Percentiles rank a stretch among this genome's conserved stretches.
These are phyloP conservation scores for Porites rus DNA, from an alignment of 92 coral and sea anemone genomes.

Conservation along the genomic window DNA sequence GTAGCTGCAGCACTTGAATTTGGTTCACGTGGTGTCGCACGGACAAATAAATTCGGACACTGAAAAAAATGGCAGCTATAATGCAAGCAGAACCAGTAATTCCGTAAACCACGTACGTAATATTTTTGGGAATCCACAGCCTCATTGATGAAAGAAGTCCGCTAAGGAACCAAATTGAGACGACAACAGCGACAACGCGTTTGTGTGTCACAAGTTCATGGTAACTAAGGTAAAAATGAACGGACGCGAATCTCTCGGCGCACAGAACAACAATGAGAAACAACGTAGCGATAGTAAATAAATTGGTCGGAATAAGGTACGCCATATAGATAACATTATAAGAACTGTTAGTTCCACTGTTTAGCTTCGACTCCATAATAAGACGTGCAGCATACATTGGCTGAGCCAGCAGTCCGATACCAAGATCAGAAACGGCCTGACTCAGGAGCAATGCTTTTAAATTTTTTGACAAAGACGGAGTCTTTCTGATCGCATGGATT, in stretches of 20 bases:
- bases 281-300: background rate
- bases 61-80: background rate
- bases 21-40: background rate
- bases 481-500: too few species aligned
- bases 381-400: too few species aligned
- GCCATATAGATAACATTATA: too few species aligned
- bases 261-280: background rate
- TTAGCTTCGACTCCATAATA: too few species aligned
- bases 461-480: too few species aligned
- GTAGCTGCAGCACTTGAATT: background rate
- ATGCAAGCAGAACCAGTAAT: background rate
- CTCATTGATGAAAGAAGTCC: background rate
- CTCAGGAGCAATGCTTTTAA: too few species aligned
- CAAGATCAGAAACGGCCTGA: background rate
- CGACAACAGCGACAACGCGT: background rate
- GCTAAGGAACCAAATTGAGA: background rate
- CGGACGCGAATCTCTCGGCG: background rate
- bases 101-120: background rate
- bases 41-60: background rate
- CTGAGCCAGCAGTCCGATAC: too few species aligned
- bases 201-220: background rate
- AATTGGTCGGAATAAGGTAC: too few species aligned
- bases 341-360: too few species aligned
- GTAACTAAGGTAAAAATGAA: background rate
- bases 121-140: background rate